These are phyloP conservation scores for Ictalurus punctatus DNA, from an alignment of 2,113 vertebrate species.

Conservation along the genomic window DNA sequence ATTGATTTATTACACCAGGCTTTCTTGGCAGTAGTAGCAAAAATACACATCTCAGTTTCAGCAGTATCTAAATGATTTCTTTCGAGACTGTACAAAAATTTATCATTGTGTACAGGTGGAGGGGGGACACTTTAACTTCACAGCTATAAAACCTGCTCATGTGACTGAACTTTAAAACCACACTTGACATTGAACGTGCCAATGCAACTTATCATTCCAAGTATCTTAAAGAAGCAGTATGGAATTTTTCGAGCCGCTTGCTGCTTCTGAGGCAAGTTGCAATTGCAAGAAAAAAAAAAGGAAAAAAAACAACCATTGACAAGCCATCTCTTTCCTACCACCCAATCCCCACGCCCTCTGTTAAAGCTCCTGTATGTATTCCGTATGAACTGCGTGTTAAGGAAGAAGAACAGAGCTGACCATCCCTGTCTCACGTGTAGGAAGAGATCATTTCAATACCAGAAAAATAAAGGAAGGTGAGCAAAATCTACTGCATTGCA, in stretches of 20 bases:
- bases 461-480: too few relatives aligned
- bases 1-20: conserved; percentile 8
- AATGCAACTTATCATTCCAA: not conserved
- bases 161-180: not conserved
- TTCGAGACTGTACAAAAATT: not conserved
- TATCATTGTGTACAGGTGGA: not conserved
- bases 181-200: not conserved
- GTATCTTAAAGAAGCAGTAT: not conserved
- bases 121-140: not conserved
- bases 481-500: not conserved
- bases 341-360: too few relatives aligned
- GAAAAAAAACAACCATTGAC: not conserved
- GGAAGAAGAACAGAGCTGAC: not conserved
- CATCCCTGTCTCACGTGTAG: not conserved
- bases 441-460: not conserved
- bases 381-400: not conserved
- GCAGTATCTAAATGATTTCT: not conserved
- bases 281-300: not conserved
- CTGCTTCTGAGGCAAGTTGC: not conserved
- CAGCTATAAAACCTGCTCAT: not conserved
- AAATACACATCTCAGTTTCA: not conserved
- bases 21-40: not conserved
- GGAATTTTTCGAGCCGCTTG: not conserved
- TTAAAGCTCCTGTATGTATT: too few relatives aligned
- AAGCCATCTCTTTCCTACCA: not conserved